Base-by-base conservation (phyloP, 1,140 invertebrate genomes). In the Papilio polytes region DNA sequence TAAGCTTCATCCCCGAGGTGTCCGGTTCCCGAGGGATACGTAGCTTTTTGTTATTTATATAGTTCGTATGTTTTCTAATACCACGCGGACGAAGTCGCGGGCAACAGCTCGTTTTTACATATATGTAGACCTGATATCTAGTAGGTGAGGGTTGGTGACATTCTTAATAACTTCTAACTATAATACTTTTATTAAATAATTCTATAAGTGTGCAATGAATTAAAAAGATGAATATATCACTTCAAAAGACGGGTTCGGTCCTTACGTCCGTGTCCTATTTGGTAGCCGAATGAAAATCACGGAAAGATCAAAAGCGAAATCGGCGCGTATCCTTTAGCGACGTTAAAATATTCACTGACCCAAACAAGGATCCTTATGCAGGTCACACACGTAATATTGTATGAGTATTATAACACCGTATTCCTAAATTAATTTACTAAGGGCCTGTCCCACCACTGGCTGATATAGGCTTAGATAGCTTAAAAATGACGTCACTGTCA, bases 291-390 rank as follows among this genome's bases (percentile, higher is more conserved):
- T 70, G 63, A 70, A 70, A 70, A 70, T 70, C 63, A 70, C 3
- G 63, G 63, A 70, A 70, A 70, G 63, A 70, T 70, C 63, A 70
- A 70, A 70, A 70, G 26, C 26, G 12, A 70, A 13, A 31, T 31
- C 22, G 63, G 22, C 22, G 22, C 22, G 63, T 70, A 70, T 70
- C 63, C 63, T 70, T 70, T 70, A 26, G 63, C 63, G 63, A 70
- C 3, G 63, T 36, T 70, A 70, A 70, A 70, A 31, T 70, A 70
- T 70, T 70, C 63, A 70, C 22, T 70, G 63, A 70, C 63, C 63
- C 63, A 70, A 70, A 31, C 63, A 31, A 36, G 63, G 63, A 31
- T 70, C 63, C 63, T 70, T 70, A 56, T 20, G 18, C 18, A 20
- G 8, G 53, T 8, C 7, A 56, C 53, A 56, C 53, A 56, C 53